Evolutionary conservation across 2,888 invertebrate genomes (phyloP), one percentile per base, ranked within the genome.

Genomic region (Erpobdella octoculata): DNA sequence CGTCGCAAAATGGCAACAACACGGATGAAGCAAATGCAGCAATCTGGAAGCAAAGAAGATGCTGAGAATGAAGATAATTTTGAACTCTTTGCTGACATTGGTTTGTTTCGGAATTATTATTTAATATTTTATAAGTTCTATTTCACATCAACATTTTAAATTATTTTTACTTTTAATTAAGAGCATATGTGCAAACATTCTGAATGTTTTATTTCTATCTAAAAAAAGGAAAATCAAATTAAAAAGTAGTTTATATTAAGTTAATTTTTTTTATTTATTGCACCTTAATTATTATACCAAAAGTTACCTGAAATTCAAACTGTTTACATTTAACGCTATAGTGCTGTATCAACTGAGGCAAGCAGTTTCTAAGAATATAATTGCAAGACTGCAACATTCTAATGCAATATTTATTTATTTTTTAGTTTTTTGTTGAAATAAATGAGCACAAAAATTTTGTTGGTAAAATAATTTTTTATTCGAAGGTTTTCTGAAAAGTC

Each of bases 21-120:
- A 12, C 76, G 76, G 64, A 71, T 77, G 73, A 77, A 77, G 53
- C 73, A 76, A 67, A 75, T 77, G 72, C 75, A 76, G 69, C 71
- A 74, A 28, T 72, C 73, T n/a, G 70, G 72, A 12, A 76, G 77
- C 64, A 73, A 73, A 70, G 77, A 76, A 31, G 76, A 76, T 46
- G 68, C 74, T 21, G 76, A 76, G 37, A 73, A 74, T 35, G 76
- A 76, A 37, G 76, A 76, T 66, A 72, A 74, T 38, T 73, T 77
- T 28, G 77, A 76, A 62, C 72, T 77, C 6, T 75, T 77, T 62
- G 73, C 75, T 9, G 76, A 74, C 31, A 71, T 76, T 64, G 73
- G 71, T 71, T 6, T 9, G 71, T 53, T 41, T 18, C 41, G n/a
- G n/a, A n/a, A n/a, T n/a, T n/a, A n/a, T n/a, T n/a, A n/a, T n/a